These are phyloP conservation scores for Aporophyla lueneburgensis DNA, from an alignment of 2,888 invertebrate genomes.

Conservation along the genomic window DNA sequence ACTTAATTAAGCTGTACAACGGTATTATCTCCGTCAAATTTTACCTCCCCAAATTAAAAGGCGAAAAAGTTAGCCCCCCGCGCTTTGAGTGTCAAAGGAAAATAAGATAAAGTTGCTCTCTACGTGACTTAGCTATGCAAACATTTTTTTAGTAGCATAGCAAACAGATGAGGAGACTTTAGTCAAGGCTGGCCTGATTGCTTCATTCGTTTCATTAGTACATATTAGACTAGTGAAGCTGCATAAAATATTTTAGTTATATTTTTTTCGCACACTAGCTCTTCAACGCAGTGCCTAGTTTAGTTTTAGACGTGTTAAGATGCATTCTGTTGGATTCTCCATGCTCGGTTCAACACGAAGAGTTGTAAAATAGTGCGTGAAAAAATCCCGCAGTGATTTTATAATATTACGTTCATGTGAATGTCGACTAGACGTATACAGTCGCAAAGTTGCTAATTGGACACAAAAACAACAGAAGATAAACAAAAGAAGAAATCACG, in stretches of 20 bases:
- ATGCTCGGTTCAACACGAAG: no score
- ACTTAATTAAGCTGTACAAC: constrained; percentile 87
- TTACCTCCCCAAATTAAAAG: constrained; percentile 83
- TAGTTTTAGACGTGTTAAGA: no score
- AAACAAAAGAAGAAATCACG: background rate
- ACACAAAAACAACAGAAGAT: background rate
- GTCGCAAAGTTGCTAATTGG: background rate
- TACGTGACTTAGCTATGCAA: constrained; percentile 80
- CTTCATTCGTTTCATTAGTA: constrained; percentile 10
- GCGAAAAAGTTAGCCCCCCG: constrained; percentile 76
- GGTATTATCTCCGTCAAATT: constrained; percentile 87
- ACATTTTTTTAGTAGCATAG: constrained; percentile 48
- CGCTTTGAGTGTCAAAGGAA: constrained; percentile 76
- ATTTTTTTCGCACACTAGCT: background rate
- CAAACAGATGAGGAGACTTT: constrained; percentile 34
- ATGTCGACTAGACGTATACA: no score
- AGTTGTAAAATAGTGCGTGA: no score
- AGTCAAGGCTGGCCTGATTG: constrained; percentile 22
- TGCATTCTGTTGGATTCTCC: no score
- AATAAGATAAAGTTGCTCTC: constrained; percentile 78
- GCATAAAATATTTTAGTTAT: background rate
- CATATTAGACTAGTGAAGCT: background rate
- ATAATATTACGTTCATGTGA: no score
- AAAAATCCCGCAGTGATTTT: no score
- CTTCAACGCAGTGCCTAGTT: no score